These are phyloP conservation scores for Schrankia costaestrigalis DNA, from an alignment of 2,888 invertebrate species.

Conservation along the genomic window DNA sequence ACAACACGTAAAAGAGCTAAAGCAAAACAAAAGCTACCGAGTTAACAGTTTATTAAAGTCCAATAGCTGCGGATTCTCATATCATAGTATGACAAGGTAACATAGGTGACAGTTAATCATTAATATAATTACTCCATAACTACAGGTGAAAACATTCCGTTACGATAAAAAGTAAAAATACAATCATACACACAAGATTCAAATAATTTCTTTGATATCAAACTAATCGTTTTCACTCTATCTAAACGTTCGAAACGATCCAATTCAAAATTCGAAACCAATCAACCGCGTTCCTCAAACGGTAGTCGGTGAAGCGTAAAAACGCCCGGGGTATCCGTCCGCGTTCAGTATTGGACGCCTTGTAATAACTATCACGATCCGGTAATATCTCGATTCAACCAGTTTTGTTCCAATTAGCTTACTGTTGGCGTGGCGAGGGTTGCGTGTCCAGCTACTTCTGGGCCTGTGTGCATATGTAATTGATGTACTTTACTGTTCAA, in stretches of 20 bases:
- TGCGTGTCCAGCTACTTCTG: not conserved
- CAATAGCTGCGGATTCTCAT: no score
- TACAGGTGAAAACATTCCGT: no score
- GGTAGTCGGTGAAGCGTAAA: slow-evolving; percentile 33
- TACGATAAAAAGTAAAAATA: slow-evolving; percentile 7
- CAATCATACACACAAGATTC: slow-evolving; percentile 8
- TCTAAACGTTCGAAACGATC: slow-evolving; percentile 26
- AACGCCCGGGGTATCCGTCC: slow-evolving; percentile 30
- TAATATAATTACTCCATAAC: not conserved
- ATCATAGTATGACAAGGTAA: no score
- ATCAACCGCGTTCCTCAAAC: slow-evolving; percentile 30
- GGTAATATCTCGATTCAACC: no score
- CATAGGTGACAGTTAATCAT: no score
- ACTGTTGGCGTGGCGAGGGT: not conserved
- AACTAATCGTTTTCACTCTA: no score
- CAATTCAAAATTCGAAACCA: slow-evolving; percentile 37
- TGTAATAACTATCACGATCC: no score
- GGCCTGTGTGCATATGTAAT: slow-evolving; percentile 60
- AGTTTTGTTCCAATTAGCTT: not conserved
- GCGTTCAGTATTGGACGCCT: slow-evolving; percentile 12
- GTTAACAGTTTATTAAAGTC: no score
- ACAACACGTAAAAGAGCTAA: no score
- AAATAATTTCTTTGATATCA: slow-evolving; percentile 18
- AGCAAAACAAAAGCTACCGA: no score
- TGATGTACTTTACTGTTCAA: slow-evolving; percentile 57